These are phyloP conservation scores for Lycia hirtaria DNA, from an alignment of 2,888 invertebrate genomes.

Conservation along the genomic window DNA sequence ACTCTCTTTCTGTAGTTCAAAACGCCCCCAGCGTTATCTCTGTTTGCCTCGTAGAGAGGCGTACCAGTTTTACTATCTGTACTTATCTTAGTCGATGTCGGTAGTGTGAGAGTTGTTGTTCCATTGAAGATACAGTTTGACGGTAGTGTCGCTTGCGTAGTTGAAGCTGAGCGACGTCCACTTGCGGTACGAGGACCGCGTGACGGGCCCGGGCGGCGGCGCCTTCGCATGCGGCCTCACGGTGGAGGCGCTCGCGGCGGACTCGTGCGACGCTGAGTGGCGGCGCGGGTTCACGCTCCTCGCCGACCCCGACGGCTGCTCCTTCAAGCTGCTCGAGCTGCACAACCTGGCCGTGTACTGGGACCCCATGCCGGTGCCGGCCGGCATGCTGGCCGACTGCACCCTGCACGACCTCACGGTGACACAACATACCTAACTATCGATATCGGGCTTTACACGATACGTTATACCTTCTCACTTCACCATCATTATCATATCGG, in stretches of 20 bases:
- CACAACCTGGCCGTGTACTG: constrained; percentile 96
- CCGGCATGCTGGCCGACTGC: constrained; percentile 88
- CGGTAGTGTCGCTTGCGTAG: constrained; percentile 68
- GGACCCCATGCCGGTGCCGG: constrained; percentile 88
- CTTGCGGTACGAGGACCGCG: constrained; percentile 96
- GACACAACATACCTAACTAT: constrained; percentile 40
- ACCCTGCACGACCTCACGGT: constrained; percentile 90
- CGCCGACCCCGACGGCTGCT: constrained; percentile 85
- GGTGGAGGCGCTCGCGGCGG: constrained; percentile 94
- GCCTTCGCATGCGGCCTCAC: constrained; percentile 95
- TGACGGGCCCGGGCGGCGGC: constrained; percentile 84
- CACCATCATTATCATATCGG: too few species aligned
- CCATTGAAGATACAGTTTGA: too few species aligned
- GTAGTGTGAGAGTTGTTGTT: too few species aligned
- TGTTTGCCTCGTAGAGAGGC: too few species aligned
- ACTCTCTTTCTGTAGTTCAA: too few species aligned
- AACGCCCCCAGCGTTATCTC: too few species aligned
- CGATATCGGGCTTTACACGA: neutral
- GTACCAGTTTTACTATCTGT: too few species aligned
- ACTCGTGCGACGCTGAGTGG: constrained; percentile 97
- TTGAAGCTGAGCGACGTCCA: constrained; percentile 97
- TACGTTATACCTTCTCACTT: too few species aligned
- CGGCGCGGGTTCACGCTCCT: constrained; percentile 89
- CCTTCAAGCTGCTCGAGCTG: constrained; percentile 96
- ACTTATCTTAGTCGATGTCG: too few species aligned